Conservation (phyloP, 2,113 vertebrate species). For the human (Homo sapiens) region GRCh38 chr6:157338501-157339000, state of each 20-base stretch:
- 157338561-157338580: not conserved
- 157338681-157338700: not conserved
- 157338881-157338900: not conserved
- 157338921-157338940: not conserved
- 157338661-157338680: not conserved
- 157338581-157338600: not conserved
- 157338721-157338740: not conserved
- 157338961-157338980: not conserved
- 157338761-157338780: not conserved
- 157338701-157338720: not conserved
- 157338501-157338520: not conserved
- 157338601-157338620: not conserved
- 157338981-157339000: not conserved
- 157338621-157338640: not conserved
- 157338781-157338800: not conserved
- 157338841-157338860: not conserved
- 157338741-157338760: rapidly evolving
- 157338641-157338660: not conserved
- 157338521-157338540: not conserved
- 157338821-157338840: not conserved
- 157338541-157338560: rapidly evolving
- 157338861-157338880: not conserved
- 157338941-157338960: not conserved
- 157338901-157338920: not conserved
- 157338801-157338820: too few species aligned